These are phyloP conservation scores for Altica lythri DNA, from an alignment of 2,888 invertebrate genomes.

Conservation along the genomic window DNA sequence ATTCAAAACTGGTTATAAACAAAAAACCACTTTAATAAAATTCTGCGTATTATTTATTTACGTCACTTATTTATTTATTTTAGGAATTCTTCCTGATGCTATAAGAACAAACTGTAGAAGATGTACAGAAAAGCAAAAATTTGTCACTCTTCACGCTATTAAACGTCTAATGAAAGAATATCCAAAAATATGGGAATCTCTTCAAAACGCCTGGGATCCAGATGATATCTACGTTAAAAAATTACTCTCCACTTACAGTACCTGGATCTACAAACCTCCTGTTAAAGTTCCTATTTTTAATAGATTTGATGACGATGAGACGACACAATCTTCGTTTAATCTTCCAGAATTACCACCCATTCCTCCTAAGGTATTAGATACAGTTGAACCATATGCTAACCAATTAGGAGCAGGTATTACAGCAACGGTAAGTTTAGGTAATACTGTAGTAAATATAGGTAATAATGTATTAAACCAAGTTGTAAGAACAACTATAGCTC, in stretches of 20 bases:
- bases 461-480: constrained; percentile 41
- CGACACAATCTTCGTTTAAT: neutral
- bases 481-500: constrained; percentile 43
- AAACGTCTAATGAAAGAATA: constrained; percentile 67
- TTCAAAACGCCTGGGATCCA: constrained; percentile 71
- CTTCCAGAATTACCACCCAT: constrained; percentile 23
- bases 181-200: constrained; percentile 69
- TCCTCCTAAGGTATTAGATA: neutral
- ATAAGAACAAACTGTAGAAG: constrained; percentile 67
- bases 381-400: constrained; percentile 32
- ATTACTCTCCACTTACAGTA: constrained; percentile 53
- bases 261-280: constrained; percentile 8
- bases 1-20: no score
- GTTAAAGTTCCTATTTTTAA: constrained; percentile 16
- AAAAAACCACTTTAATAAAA: no score
- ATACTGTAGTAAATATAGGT: constrained; percentile 42
- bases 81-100: constrained; percentile 75
- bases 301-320: constrained; percentile 27
- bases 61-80: constrained; percentile 31
- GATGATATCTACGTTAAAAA: constrained; percentile 64
- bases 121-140: constrained; percentile 71
- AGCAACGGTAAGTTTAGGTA: constrained; percentile 49
- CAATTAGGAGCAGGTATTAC: constrained; percentile 42
- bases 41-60: no score
- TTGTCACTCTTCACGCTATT: constrained; percentile 68